A percentile compares a stretch with the other conserved stretches of the same genome.
Evolutionary conservation across 2,113 vertebrate genomes (phyloP).

Genomic region (Rhynchomys soricoides): DNA sequence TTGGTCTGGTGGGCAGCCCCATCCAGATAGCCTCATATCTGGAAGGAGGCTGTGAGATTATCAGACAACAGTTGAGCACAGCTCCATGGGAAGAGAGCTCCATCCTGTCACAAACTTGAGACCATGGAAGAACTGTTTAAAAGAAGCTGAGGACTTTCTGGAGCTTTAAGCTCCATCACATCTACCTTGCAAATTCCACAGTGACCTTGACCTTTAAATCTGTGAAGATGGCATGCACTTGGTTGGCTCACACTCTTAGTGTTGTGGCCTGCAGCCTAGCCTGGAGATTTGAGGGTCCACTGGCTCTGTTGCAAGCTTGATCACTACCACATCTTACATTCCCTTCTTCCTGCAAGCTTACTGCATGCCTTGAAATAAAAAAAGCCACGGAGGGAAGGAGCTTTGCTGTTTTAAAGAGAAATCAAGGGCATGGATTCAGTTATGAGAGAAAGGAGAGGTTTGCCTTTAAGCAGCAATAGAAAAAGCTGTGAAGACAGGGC

Average conservation of each 20-base stretch:
- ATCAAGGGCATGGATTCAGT: not conserved
- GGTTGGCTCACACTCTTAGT: not conserved
- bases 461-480: not conserved
- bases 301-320: not conserved
- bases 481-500: not conserved
- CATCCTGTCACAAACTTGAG: fast-evolving
- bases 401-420: not conserved
- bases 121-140: not conserved
- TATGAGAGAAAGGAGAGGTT: fast-evolving
- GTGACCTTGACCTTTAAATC: not conserved
- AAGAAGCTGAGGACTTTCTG: not conserved
- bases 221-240: fast-evolving
- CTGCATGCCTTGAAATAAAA: fast-evolving
- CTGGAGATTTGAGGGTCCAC: not conserved
- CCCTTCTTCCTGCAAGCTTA: not conserved
- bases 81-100: fast-evolving
- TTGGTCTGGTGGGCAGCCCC: fast-evolving
- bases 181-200: not conserved
- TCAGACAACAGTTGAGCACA: not conserved
- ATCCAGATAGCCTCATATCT: not conserved
- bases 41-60: fast-evolving
- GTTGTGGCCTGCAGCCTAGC: not conserved
- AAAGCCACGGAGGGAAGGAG: not conserved
- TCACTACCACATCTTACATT: not conserved
- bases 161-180: not conserved